Evolutionary conservation across 2,797 vertebrate genomes (phyloP).

Genomic region (Oreortyx pictus): DNA sequence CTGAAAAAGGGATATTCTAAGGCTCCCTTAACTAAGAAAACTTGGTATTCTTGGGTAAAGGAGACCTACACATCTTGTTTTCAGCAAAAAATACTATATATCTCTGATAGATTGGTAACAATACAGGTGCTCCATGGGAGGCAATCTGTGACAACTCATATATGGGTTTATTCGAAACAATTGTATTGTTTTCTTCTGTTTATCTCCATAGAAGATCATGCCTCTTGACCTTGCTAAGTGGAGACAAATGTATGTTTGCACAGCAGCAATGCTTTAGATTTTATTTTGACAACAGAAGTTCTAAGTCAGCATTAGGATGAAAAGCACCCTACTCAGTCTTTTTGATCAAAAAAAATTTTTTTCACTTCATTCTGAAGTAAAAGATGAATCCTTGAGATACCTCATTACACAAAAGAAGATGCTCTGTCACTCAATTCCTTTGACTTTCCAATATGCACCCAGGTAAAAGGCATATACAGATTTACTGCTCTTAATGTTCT

Average conservation of each 20-base stretch:
- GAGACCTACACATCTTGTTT: background rate
- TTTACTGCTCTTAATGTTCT: slow-evolving; percentile 4
- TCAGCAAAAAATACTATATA: background rate
- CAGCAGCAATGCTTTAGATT: background rate
- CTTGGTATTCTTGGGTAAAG: background rate
- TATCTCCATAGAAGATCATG: background rate
- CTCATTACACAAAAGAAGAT: background rate
- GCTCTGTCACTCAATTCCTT: background rate
- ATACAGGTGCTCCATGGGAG: background rate
- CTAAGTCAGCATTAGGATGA: background rate
- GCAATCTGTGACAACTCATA: background rate
- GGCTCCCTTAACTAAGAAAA: background rate
- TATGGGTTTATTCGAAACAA: background rate
- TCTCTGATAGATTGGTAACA: background rate
- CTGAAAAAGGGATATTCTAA: background rate
- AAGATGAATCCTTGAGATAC: background rate
- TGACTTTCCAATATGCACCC: background rate
- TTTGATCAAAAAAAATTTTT: background rate
- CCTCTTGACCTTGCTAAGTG: background rate
- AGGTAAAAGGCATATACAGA: background rate
- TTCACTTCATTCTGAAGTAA: background rate
- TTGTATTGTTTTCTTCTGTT: background rate
- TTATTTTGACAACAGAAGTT: background rate
- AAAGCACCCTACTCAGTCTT: background rate
- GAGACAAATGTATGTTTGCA: background rate